A percentile compares a stretch with the other conserved stretches of the same genome.
Evolutionary conservation across 2,113 vertebrate genomes (phyloP).

Genomic region (Vanacampus margaritifer): DNA sequence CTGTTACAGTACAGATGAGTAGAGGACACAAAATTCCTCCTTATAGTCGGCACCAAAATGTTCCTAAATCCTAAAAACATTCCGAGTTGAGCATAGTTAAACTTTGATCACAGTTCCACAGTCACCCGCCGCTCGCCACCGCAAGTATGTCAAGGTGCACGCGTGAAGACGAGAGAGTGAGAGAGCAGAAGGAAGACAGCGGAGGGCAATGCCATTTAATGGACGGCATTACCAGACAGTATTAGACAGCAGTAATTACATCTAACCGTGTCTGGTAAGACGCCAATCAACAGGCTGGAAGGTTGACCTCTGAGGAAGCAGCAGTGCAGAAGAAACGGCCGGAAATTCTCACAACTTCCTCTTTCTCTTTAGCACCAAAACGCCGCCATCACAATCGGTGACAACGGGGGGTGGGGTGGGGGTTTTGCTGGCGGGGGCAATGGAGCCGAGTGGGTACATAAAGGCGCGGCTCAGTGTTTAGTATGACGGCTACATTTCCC

Average conservation of each 20-base stretch:
- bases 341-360: slow-evolving; percentile 11
- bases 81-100: slow-evolving; percentile 44
- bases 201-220: slow-evolving; percentile 75
- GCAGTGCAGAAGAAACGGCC: slow-evolving; percentile 48
- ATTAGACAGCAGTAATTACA: slow-evolving; percentile 91
- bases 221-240: slow-evolving; percentile 99
- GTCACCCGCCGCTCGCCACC: slow-evolving; percentile 12
- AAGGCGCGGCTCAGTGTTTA: slow-evolving; percentile 70
- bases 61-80: slow-evolving; percentile 26
- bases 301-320: slow-evolving; percentile 56
- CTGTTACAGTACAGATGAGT: slow-evolving; percentile 34
- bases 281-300: slow-evolving; percentile 83
- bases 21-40: slow-evolving; percentile 21
- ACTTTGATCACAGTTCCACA: slow-evolving; percentile 77
- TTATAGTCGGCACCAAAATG: slow-evolving; percentile 5
- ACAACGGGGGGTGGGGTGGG: slow-evolving; percentile 20
- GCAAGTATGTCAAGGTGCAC: slow-evolving; percentile 28
- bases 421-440: slow-evolving; percentile 47
- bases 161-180: slow-evolving; percentile 37
- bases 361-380: neutral
- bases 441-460: slow-evolving; percentile 62
- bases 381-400: slow-evolving; percentile 11
- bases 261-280: slow-evolving; percentile 99
- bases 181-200: slow-evolving; percentile 45
- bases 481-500: slow-evolving; percentile 60